These are phyloP conservation scores for Dendrolimus punctatus DNA, from an alignment of 1,140 invertebrate genomes.

Conservation along the genomic window DNA sequence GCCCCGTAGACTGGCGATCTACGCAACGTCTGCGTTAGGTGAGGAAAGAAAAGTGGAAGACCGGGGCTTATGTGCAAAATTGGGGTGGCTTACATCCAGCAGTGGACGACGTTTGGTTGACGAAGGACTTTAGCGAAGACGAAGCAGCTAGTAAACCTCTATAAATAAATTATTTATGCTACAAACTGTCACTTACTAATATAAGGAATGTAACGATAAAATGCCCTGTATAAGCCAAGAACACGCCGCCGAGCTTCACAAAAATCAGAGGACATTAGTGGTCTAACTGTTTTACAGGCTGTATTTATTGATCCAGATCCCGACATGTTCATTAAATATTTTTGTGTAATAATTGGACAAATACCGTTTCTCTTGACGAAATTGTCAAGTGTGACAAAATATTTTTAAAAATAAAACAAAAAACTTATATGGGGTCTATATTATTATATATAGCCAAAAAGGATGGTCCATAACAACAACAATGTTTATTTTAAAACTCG, in stretches of 20 bases:
- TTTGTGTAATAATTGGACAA: not conserved
- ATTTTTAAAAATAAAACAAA: too few relatives aligned
- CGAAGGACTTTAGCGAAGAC: too few relatives aligned
- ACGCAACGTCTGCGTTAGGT: too few relatives aligned
- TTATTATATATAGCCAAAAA: too few relatives aligned
- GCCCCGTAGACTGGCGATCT: too few relatives aligned
- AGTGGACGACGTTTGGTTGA: too few relatives aligned
- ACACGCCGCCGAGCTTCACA: conserved; percentile 86
- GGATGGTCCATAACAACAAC: too few relatives aligned
- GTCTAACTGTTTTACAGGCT: conserved; percentile 78
- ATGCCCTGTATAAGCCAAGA: conserved; percentile 90
- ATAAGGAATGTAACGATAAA: conserved; percentile 86
- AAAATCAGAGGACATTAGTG: conserved; percentile 84
- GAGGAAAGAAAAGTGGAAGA: too few relatives aligned
- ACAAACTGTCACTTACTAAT: conserved; percentile 73
- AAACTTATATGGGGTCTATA: too few relatives aligned
- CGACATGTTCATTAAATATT: conserved; percentile 30
- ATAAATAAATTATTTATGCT: conserved; percentile 10
- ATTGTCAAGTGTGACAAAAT: not conserved
- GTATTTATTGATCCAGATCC: conserved; percentile 61
- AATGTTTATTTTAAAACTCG: too few relatives aligned
- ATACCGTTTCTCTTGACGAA: not conserved
- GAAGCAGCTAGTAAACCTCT: conserved; percentile 1
- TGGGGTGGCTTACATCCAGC: too few relatives aligned
- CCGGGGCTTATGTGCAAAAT: too few relatives aligned